Evolutionary conservation across 2,797 vertebrate species (phyloP).

Genomic region (Caiman crocodilus): DNA sequence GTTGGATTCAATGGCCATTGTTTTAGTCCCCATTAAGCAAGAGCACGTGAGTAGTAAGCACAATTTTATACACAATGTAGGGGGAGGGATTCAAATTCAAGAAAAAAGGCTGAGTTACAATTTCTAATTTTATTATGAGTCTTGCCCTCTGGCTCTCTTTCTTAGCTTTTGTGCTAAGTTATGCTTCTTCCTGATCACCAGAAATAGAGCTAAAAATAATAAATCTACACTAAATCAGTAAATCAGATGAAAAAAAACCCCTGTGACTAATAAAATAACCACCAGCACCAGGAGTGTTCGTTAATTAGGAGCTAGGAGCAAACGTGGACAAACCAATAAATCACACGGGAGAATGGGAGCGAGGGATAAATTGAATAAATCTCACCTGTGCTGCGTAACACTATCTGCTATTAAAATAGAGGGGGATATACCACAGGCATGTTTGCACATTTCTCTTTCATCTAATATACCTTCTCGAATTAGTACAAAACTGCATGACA

Average conservation of each 20-base stretch:
- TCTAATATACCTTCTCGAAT: conserved; percentile 38
- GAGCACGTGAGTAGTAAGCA: not conserved
- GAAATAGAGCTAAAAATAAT: conserved; percentile 54
- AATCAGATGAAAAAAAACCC: conserved; percentile 65
- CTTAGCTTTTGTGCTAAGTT: conserved; percentile 43
- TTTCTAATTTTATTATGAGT: conserved; percentile 30
- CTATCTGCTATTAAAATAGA: conserved; percentile 57
- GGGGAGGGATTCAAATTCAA: not conserved
- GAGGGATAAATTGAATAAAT: conserved; percentile 44
- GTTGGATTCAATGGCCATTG: conserved; percentile 1
- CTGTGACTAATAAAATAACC: conserved; percentile 71
- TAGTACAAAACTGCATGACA: not conserved
- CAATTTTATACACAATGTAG: not conserved
- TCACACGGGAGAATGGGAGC: conserved; percentile 8
- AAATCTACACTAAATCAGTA: conserved; percentile 37
- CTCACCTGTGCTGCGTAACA: conserved; percentile 42
- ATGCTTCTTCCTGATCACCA: conserved; percentile 27
- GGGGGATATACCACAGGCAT: conserved; percentile 29
- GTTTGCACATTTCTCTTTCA: conserved; percentile 58
- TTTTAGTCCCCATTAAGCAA: not conserved
- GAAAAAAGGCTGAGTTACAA: not conserved
- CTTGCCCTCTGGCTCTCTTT: not conserved
- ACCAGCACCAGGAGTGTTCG: conserved; percentile 6
- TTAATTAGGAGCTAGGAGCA: conserved; percentile 49
- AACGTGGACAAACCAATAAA: conserved; percentile 39